Base-by-base conservation (phyloP, 1,140 invertebrate species). In the Diplogasteroides magnus region DNA sequence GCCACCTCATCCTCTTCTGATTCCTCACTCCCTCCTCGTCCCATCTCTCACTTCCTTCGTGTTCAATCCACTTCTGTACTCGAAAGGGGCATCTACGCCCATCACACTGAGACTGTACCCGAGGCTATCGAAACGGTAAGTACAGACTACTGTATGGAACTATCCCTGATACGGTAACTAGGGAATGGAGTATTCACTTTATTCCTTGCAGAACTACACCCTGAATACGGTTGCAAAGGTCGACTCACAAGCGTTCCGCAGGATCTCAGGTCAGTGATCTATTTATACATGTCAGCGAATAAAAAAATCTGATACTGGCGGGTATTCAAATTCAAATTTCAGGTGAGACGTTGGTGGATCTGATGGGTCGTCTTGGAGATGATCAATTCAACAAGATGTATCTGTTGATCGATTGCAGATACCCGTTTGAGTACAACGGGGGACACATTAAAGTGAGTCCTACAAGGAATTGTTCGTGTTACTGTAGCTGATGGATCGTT, bases 381-480 rank as follows among this genome's bases (percentile, higher is more conserved):
- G 72, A 69, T 11, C 29, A 78, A 23, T 80, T 80, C 59, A 6
- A 37, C 3, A n/a, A 59, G 13, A 75, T 74, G 14, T 82, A 80
- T 63, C 56, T 82, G 32, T 64, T 87, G 25, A 82, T 87, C 59
- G 86, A 86, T 78, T 86, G 83, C 77, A 88, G 95, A 0, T 98
- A 96, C 84, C 96, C 96, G 0, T 98, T 97, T 82, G 96, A 99
- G 84, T 98, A 85, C 82, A 89, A 93, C 23, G 94, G 91, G 25
- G 96, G 96, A 0, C 96, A 98, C 81, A 96, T 98, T 55, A 67
- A 67, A 32, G 57, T 32, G 31, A 93, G 37, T 6, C 19, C 6
- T 6, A 48, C 19, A 19, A 48, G 37, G 37, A 48, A 48, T 6
- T 11, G 37, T 11, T 19, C 6, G 37, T 6, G 37, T 48, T 48